Evolutionary conservation across 2,797 vertebrate species (phyloP).

Genomic region (Adrianichthys oophorus): DNA sequence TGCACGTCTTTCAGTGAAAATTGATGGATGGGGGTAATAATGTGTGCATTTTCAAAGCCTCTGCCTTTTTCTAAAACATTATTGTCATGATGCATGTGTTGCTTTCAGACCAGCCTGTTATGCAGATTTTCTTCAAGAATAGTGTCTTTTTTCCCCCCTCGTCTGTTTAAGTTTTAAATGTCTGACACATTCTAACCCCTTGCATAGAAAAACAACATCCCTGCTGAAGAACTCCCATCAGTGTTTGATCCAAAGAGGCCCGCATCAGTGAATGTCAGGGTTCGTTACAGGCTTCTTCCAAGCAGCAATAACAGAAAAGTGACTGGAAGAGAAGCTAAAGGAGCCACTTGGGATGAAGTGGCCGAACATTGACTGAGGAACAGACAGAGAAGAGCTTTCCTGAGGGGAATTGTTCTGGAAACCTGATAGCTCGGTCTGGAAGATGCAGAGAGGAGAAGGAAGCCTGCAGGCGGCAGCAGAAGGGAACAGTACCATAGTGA

Average conservation of each 20-base stretch:
- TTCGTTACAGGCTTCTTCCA: slow-evolving; percentile 24
- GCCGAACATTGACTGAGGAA: slow-evolving; percentile 31
- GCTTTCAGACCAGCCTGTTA: too few species aligned
- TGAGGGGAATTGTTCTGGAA: slow-evolving; percentile 65
- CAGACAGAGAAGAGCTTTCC: slow-evolving; percentile 46
- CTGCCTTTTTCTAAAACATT: too few species aligned
- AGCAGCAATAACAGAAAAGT: slow-evolving; percentile 6
- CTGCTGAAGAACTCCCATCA: background rate
- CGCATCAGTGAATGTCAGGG: slow-evolving; percentile 16
- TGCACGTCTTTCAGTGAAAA: too few species aligned
- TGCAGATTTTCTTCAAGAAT: too few species aligned
- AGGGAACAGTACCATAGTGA: slow-evolving; percentile 47
- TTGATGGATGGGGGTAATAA: too few species aligned
- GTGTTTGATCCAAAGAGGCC: slow-evolving; percentile 3
- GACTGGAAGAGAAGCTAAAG: slow-evolving; percentile 13
- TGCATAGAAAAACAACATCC: background rate
- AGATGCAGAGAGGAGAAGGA: slow-evolving; percentile 54
- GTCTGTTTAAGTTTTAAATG: background rate
- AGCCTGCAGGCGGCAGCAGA: slow-evolving; percentile 35
- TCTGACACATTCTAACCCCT: background rate
- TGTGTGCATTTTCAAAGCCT: too few species aligned
- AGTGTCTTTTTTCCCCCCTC: background rate
- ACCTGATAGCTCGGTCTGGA: slow-evolving; percentile 65
- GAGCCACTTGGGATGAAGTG: slow-evolving; percentile 19
- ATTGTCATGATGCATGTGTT: too few species aligned